Percentiles rank a stretch among this genome's conserved stretches.
Evolutionary conservation across 2,888 invertebrate species (phyloP).

Genomic region (Hermaeophaga mercurialis): DNA sequence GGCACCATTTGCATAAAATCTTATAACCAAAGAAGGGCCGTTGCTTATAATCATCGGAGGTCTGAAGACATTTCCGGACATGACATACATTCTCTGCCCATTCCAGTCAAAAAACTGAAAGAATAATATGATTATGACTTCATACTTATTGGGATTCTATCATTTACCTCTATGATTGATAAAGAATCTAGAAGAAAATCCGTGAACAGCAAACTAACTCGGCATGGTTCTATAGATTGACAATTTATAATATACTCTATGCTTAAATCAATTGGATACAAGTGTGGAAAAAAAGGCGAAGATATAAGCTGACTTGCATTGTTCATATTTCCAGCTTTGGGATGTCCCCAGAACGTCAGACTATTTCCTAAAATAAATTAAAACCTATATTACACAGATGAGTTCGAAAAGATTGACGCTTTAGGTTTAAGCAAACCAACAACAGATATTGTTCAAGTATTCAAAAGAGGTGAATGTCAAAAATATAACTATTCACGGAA

Average conservation of each 20-base stretch:
- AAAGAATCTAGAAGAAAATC: constrained; percentile 70
- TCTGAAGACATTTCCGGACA: constrained; percentile 69
- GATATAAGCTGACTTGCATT: constrained; percentile 61
- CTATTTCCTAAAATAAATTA: constrained; percentile 63
- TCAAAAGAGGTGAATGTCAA: no score
- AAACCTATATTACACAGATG: constrained; percentile 1
- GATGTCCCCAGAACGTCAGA: constrained; percentile 59
- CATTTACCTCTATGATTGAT: constrained; percentile 69
- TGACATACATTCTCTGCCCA: constrained; percentile 68
- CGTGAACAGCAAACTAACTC: constrained; percentile 67
- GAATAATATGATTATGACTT: no score
- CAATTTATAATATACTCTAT: constrained; percentile 70
- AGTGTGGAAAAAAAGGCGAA: constrained; percentile 71
- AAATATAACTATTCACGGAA: no score
- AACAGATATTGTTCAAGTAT: no score
- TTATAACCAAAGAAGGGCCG: constrained; percentile 66
- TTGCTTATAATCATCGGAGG: constrained; percentile 70
- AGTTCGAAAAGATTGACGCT: no score
- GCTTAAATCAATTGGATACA: constrained; percentile 69
- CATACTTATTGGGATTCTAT: no score
- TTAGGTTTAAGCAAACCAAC: no score
- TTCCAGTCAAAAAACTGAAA: constrained; percentile 70
- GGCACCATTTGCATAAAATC: constrained; percentile 74
- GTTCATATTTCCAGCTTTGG: constrained; percentile 54
- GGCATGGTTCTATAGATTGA: constrained; percentile 59